Base-by-base conservation (phyloP, 35 echinoderm and acorn worm species). In the Ophioderma brevispina region DNA sequence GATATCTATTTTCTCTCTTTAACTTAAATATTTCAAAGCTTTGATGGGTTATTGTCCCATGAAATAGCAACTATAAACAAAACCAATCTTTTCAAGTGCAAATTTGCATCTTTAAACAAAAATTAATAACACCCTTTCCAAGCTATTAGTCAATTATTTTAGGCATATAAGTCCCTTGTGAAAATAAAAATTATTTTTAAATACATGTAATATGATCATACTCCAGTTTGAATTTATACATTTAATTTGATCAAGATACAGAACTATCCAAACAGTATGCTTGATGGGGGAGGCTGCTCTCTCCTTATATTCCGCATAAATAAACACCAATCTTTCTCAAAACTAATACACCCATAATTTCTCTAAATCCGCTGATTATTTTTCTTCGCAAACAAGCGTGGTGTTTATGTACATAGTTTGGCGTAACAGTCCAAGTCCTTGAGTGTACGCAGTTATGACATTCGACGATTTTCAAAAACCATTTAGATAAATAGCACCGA, bases 151-250 rank as follows among this genome's bases (percentile, higher is more conserved):
- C 59, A 70, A 70, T 70, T 70, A 70, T 70, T 70, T 18, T 70
- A 70, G 28, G 59, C 28, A 70, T 70, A 70, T 18, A 70, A 70
- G 23, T 13, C 59, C 59, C n/a, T 25, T 70, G 59, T 70, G 23
- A 70, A 70, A 70, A 70, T 70, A 70, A 70, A 70, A 70, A 70
- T 70, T 70, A 70, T 70, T 70, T 70, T 70, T 70, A 70, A 70
- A 70, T 70, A 70, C 59, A 70, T 70, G 59, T 70, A 70, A 70
- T 70, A 70, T 70, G 59, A 70, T 70, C 59, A 70, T 70, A 70
- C 59, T 70, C 59, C 59, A 70, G 59, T 70, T 70, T 15, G 59
- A 70, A 70, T 6, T 70, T 70, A 52, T 70, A 70, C 59, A 70
- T 70, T 70, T 70, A 70, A 4, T 70, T 18, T 70, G 59, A 70